Evolutionary conservation across 2,113 vertebrate species (phyloP).

Genomic region (Conger conger): DNA sequence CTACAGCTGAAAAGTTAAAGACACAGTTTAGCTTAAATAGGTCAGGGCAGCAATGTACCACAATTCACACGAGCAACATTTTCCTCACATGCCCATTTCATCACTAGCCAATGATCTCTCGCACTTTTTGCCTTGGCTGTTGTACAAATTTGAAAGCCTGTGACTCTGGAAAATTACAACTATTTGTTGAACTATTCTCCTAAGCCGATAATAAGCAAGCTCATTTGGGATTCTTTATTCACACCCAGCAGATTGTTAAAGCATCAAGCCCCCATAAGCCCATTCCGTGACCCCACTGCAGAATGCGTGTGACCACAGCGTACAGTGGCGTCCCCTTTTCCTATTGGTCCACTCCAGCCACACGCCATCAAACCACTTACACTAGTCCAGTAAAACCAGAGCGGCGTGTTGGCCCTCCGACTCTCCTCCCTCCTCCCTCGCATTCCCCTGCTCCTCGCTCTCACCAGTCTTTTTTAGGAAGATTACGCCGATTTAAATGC

Average conservation of each 20-base stretch:
- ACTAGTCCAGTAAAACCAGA: slow-evolving; percentile 30
- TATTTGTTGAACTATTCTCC: background rate
- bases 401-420: slow-evolving; percentile 1
- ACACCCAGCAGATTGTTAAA: background rate
- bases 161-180: background rate
- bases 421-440: background rate
- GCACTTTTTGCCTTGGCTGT: background rate
- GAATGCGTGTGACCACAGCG: slow-evolving; percentile 20
- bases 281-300: slow-evolving; percentile 27
- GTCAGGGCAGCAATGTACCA: background rate
- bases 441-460: slow-evolving; percentile 33
- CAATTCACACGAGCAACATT: background rate
- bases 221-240: background rate
- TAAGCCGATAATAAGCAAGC: background rate
- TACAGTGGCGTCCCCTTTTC: slow-evolving; percentile 38
- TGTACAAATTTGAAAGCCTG: background rate
- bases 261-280: slow-evolving; percentile 42
- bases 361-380: slow-evolving; percentile 51
- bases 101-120: background rate
- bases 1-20: background rate
- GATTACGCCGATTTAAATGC: slow-evolving; percentile 54
- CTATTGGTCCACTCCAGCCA: slow-evolving; percentile 54
- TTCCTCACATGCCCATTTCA: background rate
- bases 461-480: slow-evolving; percentile 34
- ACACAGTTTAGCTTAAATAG: background rate